These are phyloP conservation scores for Steinernema scapterisci DNA, from an alignment of 2,888 invertebrate genomes.

Conservation along the genomic window DNA sequence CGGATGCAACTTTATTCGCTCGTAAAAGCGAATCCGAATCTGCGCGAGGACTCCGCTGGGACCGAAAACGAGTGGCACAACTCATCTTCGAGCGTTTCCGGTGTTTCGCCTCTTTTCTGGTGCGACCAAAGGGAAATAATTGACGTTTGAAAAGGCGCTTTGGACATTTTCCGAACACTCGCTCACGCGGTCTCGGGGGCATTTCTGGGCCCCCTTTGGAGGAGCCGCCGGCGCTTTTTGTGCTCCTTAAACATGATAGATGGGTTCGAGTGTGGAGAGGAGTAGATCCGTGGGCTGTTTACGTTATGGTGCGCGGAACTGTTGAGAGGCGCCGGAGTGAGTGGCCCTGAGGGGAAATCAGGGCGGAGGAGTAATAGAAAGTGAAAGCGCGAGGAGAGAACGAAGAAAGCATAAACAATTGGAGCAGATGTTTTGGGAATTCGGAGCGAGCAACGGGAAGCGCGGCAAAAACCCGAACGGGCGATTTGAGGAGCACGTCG, in stretches of 20 bases:
- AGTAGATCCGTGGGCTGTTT: conserved; percentile 14
- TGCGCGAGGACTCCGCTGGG: conserved; percentile 11
- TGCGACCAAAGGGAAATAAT: conserved; percentile 19
- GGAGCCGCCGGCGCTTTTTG: not conserved
- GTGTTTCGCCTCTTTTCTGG: conserved; percentile 20
- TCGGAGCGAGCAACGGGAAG: not conserved
- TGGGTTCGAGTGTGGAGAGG: not conserved
- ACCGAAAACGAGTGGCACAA: not conserved
- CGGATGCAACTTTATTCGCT: conserved; percentile 21
- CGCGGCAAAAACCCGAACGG: not conserved
- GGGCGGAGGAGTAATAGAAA: conserved; percentile 2
- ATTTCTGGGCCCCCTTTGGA: not conserved
- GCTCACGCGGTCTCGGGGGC: not conserved
- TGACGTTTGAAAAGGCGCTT: conserved; percentile 26
- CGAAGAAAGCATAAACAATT: not conserved
- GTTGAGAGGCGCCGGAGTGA: not conserved
- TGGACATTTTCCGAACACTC: conserved; percentile 3
- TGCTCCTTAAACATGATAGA: conserved; percentile 3
- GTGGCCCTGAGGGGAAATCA: conserved; percentile 10
- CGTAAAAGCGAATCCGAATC: conserved; percentile 19
- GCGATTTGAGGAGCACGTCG: not conserved
- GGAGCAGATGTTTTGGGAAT: conserved; percentile 26
- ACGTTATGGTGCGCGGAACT: not conserved
- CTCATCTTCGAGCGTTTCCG: conserved; percentile 29
- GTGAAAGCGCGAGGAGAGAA: conserved; percentile 15